Percentiles rank a stretch among this genome's conserved stretches.
Conservation (phyloP, 1,140 invertebrate genomes). For the Plectrocnemia conspersa region DNA sequence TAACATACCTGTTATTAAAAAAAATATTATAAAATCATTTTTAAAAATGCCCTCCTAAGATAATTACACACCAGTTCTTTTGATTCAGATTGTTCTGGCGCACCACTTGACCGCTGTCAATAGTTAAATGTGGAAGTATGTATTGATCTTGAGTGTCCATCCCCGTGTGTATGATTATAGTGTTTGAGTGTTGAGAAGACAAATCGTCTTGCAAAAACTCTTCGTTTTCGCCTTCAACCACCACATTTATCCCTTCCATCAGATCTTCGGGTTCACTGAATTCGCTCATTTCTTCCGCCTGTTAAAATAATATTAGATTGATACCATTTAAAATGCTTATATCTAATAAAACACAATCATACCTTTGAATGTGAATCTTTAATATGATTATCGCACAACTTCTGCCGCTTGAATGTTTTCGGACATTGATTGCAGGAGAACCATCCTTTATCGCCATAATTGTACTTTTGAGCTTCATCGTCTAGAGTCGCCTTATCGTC, state of each 20-base stretch:
- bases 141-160: constrained; percentile 30
- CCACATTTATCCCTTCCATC: constrained; percentile 72
- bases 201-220: constrained; percentile 39
- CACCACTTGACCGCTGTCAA: constrained; percentile 43
- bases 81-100: constrained; percentile 42
- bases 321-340: not conserved
- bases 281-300: constrained; percentile 54
- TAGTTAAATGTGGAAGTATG: constrained; percentile 44
- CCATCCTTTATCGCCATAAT: constrained; percentile 38
- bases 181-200: constrained; percentile 30
- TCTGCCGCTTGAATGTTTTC: constrained; percentile 60
- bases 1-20: constrained; percentile 24
- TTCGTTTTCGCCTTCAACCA: constrained; percentile 51
- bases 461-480: constrained; percentile 21
- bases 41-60: not conserved
- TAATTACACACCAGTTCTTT: constrained; percentile 40
- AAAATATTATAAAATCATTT: not conserved
- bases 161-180: constrained; percentile 22
- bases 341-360: constrained; percentile 17
- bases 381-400: constrained; percentile 61
- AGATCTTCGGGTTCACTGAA: constrained; percentile 79
- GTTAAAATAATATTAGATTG: constrained; percentile 10
- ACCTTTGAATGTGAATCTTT: constrained; percentile 53
- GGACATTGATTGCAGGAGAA: constrained; percentile 57
- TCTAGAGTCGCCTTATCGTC: constrained; percentile 24